These are phyloP conservation scores for Eubasilissa splendida DNA, from an alignment of 2,888 invertebrate species.

Conservation along the genomic window DNA sequence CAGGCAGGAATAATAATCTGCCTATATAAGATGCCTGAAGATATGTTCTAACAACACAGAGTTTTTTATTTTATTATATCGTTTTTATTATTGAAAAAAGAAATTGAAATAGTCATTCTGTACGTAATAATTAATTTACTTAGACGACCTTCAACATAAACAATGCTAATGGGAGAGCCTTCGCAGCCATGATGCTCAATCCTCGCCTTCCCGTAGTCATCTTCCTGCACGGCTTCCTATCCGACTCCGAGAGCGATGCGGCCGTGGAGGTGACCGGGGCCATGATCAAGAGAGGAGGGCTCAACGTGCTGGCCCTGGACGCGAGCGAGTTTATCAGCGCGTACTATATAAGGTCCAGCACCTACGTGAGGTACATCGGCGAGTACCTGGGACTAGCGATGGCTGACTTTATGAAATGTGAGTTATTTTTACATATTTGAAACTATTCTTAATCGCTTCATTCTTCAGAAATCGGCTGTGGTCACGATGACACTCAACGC, in stretches of 20 bases:
- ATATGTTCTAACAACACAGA: too few relatives aligned
- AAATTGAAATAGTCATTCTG: too few relatives aligned
- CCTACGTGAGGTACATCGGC: slow-evolving; percentile 68
- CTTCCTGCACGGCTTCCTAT: slow-evolving; percentile 66
- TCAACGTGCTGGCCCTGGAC: slow-evolving; percentile 66
- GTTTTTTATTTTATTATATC: too few relatives aligned
- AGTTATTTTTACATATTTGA: slow-evolving; percentile 53
- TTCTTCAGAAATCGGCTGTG: not conserved
- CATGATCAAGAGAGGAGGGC: slow-evolving; percentile 59
- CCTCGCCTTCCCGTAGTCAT: slow-evolving; percentile 61
- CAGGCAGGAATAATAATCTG: too few relatives aligned
- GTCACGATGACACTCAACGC: not conserved
- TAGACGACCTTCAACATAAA: slow-evolving; percentile 41
- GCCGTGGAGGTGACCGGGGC: slow-evolving; percentile 60
- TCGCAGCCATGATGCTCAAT: slow-evolving; percentile 34
- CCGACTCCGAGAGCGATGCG: slow-evolving; percentile 44
- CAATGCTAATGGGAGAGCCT: slow-evolving; percentile 2
- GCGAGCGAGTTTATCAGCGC: slow-evolving; percentile 65
- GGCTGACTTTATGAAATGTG: slow-evolving; percentile 63
- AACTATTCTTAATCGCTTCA: not conserved
- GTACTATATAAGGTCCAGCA: slow-evolving; percentile 67
- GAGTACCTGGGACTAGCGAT: slow-evolving; percentile 64
- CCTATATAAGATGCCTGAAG: too few relatives aligned
- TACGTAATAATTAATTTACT: too few relatives aligned
- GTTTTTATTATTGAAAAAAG: too few relatives aligned